Evolutionary conservation across 2,888 invertebrate genomes (phyloP).

Genomic region (Acanthosepion pharaonis): DNA sequence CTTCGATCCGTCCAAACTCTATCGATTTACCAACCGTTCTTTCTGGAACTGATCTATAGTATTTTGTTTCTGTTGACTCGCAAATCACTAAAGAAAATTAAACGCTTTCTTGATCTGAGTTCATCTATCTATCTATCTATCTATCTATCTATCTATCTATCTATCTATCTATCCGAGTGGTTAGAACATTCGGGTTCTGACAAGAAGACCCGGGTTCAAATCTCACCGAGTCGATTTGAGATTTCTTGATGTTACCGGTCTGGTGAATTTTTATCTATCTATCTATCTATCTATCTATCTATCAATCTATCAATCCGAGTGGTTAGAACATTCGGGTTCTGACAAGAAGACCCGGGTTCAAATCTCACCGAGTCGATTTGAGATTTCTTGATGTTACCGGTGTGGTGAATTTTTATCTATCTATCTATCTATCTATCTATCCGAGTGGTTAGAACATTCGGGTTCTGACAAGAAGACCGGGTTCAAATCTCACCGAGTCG

Average conservation of each 20-base stretch:
- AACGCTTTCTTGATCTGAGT: not conserved
- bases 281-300: not conserved
- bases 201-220: too few relatives aligned
- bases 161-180: not conserved
- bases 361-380: too few relatives aligned
- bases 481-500: too few relatives aligned
- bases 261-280: not conserved
- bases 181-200: too few relatives aligned
- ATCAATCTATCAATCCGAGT: not conserved
- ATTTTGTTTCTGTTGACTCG: not conserved
- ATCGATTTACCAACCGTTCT: not conserved
- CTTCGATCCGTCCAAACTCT: not conserved
- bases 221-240: too few relatives aligned
- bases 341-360: too few relatives aligned
- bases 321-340: too few relatives aligned
- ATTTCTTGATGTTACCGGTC: too few relatives aligned
- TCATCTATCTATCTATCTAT: not conserved
- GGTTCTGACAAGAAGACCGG: too few relatives aligned
- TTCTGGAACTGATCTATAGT: not conserved
- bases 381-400: too few relatives aligned
- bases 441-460: too few relatives aligned
- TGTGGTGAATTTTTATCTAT: too few relatives aligned
- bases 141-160: not conserved
- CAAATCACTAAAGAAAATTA: conserved; percentile 4
- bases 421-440: not conserved